Conservation (phyloP, 2,888 invertebrate genomes). For the Caenorhabditis panamensis region DNA sequence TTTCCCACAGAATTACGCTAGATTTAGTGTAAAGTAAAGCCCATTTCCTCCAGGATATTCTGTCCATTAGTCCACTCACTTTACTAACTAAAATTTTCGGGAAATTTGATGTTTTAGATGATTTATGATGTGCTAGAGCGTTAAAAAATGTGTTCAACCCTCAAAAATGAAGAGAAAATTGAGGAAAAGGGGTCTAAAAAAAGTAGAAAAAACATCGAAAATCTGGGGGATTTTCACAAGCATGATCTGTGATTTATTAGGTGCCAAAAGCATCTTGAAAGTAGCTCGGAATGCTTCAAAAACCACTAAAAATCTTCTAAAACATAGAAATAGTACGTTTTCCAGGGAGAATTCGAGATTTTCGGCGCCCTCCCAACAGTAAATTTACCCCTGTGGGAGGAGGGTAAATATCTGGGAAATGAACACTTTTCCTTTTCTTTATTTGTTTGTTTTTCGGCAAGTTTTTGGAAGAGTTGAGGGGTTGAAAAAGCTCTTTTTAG, state of each 20-base stretch:
- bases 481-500: background rate
- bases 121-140: no score
- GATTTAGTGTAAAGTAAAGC: no score
- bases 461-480: background rate
- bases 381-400: background rate
- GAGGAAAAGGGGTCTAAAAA: background rate
- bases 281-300: background rate
- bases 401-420: background rate
- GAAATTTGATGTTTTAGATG: no score
- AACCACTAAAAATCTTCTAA: no score
- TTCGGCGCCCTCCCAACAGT: no score
- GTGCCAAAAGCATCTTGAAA: background rate
- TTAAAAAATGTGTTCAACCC: no score
- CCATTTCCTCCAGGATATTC: no score
- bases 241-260: slow-evolving; percentile 4
- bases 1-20: no score
- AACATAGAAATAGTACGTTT: background rate
- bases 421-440: slow-evolving; percentile 2
- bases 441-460: background rate
- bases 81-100: no score
- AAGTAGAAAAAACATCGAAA: background rate
- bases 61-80: no score
- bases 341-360: background rate
- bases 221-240: background rate
- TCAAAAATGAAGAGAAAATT: no score